phyloP scores from a whole-genome alignment of 2,888 invertebrate species.

The Villa cingulata region DNA sequence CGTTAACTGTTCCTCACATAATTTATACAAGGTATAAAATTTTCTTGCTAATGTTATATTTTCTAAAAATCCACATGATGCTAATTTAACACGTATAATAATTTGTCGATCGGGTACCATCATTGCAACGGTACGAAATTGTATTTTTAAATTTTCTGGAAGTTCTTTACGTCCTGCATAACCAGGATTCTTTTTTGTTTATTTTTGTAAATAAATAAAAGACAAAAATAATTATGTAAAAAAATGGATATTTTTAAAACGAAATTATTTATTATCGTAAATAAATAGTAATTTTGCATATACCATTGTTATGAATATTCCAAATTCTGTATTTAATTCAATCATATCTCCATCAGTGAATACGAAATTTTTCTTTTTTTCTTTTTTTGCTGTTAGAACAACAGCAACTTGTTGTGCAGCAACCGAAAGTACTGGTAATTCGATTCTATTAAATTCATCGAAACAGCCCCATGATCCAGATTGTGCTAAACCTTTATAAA shows the following conservation, averaged over 20 bases:
- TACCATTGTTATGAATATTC: slow-evolving; percentile 96
- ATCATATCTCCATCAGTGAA: slow-evolving; percentile 92
- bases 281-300: neutral
- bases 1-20: slow-evolving; percentile 93
- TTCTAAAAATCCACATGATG: slow-evolving; percentile 90
- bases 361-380: slow-evolving; percentile 77
- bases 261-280: too few relatives aligned
- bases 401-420: slow-evolving; percentile 96
- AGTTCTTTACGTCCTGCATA: slow-evolving; percentile 93
- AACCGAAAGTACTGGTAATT: slow-evolving; percentile 83
- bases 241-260: too few relatives aligned
- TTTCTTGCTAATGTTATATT: slow-evolving; percentile 90
- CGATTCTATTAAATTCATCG: slow-evolving; percentile 93
- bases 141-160: slow-evolving; percentile 94
- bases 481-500: slow-evolving; percentile 90
- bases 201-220: slow-evolving; percentile 4
- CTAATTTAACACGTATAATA: slow-evolving; percentile 90
- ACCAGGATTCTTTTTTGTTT: slow-evolving; percentile 68
- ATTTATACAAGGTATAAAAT: slow-evolving; percentile 90
- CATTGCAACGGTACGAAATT: slow-evolving; percentile 96
- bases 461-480: slow-evolving; percentile 98
- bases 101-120: slow-evolving; percentile 98
- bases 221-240: too few relatives aligned
- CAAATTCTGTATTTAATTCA: slow-evolving; percentile 89
- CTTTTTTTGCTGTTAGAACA: slow-evolving; percentile 82